Conservation (phyloP, 2,797 vertebrate species). For the Chloroceryle amazona region DNA sequence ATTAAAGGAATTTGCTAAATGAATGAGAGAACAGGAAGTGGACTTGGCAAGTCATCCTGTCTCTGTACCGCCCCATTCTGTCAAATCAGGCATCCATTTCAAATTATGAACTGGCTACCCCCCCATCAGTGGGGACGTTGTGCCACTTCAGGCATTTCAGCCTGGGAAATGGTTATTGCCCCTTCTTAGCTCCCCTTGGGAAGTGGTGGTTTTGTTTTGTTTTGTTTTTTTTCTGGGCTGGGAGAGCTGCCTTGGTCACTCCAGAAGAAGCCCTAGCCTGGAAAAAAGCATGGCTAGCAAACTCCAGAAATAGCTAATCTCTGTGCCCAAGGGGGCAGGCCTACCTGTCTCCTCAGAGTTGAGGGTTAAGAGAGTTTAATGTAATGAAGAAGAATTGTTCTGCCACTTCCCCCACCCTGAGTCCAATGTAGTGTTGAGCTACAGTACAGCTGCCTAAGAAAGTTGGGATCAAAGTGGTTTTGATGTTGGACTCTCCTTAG, state of each 20-base stretch:
- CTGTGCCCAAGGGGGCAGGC: neutral
- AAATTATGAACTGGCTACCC: neutral
- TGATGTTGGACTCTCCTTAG: neutral
- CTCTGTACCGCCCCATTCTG: conserved; percentile 31
- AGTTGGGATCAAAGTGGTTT: neutral
- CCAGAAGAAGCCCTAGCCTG: neutral
- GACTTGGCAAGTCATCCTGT: conserved; percentile 65
- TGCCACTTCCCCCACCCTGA: neutral
- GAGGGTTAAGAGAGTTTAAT: neutral
- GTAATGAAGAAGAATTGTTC: neutral
- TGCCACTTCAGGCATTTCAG: neutral
- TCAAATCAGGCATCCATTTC: conserved; percentile 57
- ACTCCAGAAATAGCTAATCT: neutral
- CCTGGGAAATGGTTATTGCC: neutral
- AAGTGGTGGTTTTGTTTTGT: neutral
- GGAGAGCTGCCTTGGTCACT: neutral
- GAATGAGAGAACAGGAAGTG: conserved; percentile 77
- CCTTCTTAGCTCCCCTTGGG: neutral
- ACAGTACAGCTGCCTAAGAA: neutral
- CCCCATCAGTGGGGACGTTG: neutral
- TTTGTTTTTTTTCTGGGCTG: neutral
- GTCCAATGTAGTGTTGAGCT: neutral
- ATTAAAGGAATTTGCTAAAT: conserved; percentile 78
- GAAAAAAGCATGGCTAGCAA: neutral
- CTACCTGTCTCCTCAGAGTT: neutral